These are phyloP conservation scores for Calidris pygmaea DNA, from an alignment of 2,113 vertebrate genomes.

Conservation along the genomic window DNA sequence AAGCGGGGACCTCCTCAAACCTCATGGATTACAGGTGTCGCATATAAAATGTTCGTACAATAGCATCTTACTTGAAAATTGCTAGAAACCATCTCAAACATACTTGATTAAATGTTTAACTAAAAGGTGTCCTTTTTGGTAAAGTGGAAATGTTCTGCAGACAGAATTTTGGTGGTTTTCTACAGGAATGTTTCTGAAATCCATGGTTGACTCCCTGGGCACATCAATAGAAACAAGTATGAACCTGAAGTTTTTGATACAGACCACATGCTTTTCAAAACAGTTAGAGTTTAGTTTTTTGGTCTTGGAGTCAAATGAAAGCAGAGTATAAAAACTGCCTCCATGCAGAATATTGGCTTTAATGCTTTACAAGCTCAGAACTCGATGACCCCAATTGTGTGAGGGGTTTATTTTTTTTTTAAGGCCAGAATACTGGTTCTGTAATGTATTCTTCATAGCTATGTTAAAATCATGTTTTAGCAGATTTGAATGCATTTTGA, in stretches of 20 bases:
- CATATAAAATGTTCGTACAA: not conserved
- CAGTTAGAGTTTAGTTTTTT: not conserved
- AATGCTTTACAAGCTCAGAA: not conserved
- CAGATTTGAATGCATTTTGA: not conserved
- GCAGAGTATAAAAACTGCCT: not conserved
- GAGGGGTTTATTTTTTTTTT: not conserved
- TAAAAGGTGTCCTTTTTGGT: not conserved
- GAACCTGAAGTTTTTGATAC: not conserved
- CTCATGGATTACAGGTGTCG: not conserved
- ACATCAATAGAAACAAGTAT: not conserved
- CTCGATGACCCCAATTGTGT: fast-evolving
- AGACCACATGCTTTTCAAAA: not conserved
- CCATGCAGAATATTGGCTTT: not conserved
- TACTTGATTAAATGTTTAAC: not conserved
- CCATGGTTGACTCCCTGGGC: not conserved
- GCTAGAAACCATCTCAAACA: not conserved
- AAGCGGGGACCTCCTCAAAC: not conserved
- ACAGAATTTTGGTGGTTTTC: not conserved
- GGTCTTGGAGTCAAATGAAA: not conserved
- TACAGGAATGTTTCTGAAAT: not conserved
- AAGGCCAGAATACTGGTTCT: not conserved
- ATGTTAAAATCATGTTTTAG: not conserved
- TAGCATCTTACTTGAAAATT: not conserved
- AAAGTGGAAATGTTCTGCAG: not conserved
- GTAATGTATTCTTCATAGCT: not conserved